Evolutionary conservation across 2,888 invertebrate genomes (phyloP), one percentile per base, ranked within the genome.

Genomic region (Pimpla rufipes): DNA sequence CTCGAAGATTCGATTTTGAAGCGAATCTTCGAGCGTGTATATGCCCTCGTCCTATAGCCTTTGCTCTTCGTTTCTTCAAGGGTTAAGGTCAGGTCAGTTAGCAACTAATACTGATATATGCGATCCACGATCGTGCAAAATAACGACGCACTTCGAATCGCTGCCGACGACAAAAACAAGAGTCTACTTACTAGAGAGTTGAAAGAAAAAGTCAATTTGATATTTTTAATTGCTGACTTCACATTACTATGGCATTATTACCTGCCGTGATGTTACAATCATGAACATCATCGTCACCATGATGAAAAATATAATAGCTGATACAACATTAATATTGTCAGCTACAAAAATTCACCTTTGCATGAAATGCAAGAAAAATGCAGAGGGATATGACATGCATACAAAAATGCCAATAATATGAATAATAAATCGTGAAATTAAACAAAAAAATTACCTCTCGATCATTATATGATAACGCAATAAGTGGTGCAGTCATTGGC

Each of bases 1-100:
- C 37, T 37, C 11, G 40, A 74, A 64, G 40, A 64, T 64, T 74
- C 52, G 50, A 64, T 37, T 64, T 50, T 74, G 50, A 64, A 64
- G 37, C 50, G 21, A n/a, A n/a, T n/a, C n/a, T n/a, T n/a, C n/a
- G n/a, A n/a, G n/a, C 37, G 37, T 40, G 1, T 37, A n/a, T 37
- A 29, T 29, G n/a, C 18, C 47, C n/a, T 13, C 11, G 35, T 37
- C 21, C 37, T 23, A 21, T 67, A 11, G 29, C 21, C 37, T 37
- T 40, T 6, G 21, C 21, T 50, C 29, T 71, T 23, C 5, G 10
- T 18, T 18, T 35, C 62, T 18, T 37, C 4, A 37, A 62, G 62
- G 37, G 16, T 62, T 37, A 62, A 62, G 62, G 37, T 37, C 37
- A 40, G 37, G 10, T 2, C 37, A 7, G 59, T 59, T 59, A 37